Evolutionary conservation across 2,888 invertebrate species (phyloP).

Genomic region (Clostera curtula): DNA sequence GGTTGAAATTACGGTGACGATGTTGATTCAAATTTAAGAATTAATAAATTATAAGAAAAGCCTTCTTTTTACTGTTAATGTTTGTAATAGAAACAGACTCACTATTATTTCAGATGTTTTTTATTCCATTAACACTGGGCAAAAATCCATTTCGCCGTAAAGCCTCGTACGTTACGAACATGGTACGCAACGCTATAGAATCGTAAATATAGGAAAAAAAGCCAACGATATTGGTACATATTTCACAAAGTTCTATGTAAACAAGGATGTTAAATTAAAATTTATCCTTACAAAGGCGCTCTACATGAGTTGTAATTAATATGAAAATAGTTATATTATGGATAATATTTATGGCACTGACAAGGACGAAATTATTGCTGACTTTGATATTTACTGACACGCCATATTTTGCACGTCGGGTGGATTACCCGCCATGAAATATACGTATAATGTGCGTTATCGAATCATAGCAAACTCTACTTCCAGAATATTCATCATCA

Average conservation of each 20-base stretch:
- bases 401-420: slow-evolving; percentile 58
- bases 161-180: too few relatives aligned
- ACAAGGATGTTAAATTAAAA: slow-evolving; percentile 38
- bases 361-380: slow-evolving; percentile 53
- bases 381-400: slow-evolving; percentile 64
- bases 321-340: slow-evolving; percentile 60
- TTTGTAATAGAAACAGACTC: too few relatives aligned
- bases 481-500: too few relatives aligned
- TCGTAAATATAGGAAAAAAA: background rate
- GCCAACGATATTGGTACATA: background rate
- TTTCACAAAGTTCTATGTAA: slow-evolving; percentile 24
- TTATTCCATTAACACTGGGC: too few relatives aligned
- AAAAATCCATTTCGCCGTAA: too few relatives aligned
- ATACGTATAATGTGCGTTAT: slow-evolving; percentile 50
- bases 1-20: too few relatives aligned
- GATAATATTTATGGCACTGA: slow-evolving; percentile 60
- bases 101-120: too few relatives aligned
- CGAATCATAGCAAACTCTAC: slow-evolving; percentile 54
- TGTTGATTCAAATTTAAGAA: too few relatives aligned
- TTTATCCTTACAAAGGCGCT: slow-evolving; percentile 44
- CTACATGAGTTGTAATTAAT: slow-evolving; percentile 54
- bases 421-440: slow-evolving; percentile 61
- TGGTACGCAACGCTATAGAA: background rate
- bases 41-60: too few relatives aligned
- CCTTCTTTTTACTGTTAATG: too few relatives aligned